Evolutionary conservation across 2,888 invertebrate species (phyloP).

Genomic region (Diadegma fenestrale): DNA sequence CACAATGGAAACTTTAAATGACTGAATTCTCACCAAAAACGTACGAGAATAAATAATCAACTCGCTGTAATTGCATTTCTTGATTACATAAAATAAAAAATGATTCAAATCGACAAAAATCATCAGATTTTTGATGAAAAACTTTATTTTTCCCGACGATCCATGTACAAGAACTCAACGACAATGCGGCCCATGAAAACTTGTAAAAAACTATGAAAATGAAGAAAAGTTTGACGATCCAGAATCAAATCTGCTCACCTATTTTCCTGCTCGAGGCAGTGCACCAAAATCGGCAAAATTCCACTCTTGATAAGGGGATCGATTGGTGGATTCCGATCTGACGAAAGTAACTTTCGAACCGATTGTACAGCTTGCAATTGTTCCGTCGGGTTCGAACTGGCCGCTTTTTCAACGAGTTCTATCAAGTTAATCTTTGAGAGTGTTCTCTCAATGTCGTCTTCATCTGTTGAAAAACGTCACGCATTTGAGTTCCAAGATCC

Average conservation of each 20-base stretch:
- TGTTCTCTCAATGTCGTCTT: slow-evolving; percentile 90
- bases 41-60: no score
- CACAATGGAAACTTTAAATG: background rate
- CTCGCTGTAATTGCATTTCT: background rate
- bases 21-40: slow-evolving; percentile 9
- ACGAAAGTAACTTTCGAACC: slow-evolving; percentile 97
- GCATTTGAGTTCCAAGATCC: background rate
- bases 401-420: slow-evolving; percentile 94
- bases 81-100: background rate
- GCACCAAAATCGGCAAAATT: slow-evolving; percentile 97
- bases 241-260: slow-evolving; percentile 84
- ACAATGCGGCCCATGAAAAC: background rate
- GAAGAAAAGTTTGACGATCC: background rate
- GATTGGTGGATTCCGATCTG: slow-evolving; percentile 99
- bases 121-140: background rate
- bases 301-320: slow-evolving; percentile 97
- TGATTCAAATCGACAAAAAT: background rate
- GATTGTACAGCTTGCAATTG: slow-evolving; percentile 97
- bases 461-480: slow-evolving; percentile 86
- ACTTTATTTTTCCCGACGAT: background rate
- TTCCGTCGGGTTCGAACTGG: slow-evolving; percentile 91
- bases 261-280: slow-evolving; percentile 94
- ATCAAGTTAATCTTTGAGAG: slow-evolving; percentile 91
- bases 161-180: background rate
- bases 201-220: background rate